Conservation (phyloP, 23 tunicate species). For the Clavelina lepadiformis region DNA sequence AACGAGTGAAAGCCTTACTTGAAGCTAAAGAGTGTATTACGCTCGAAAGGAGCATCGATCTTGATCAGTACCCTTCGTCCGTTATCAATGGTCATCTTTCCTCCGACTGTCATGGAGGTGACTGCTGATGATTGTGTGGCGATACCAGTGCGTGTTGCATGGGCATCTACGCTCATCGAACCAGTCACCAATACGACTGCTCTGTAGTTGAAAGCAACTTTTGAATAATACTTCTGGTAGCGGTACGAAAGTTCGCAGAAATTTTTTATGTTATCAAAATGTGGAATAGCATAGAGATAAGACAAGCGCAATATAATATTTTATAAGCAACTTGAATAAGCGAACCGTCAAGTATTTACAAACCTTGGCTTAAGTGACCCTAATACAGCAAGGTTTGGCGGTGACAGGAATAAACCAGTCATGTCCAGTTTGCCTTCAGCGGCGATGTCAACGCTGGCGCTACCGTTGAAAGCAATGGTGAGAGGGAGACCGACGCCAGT, state of each 20-base stretch:
- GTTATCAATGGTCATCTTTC: slow-evolving; percentile 19
- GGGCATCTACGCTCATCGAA: slow-evolving; percentile 68
- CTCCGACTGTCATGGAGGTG: slow-evolving; percentile 56
- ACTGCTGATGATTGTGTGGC: slow-evolving; percentile 55
- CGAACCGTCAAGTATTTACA: no score
- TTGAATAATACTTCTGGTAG: background rate
- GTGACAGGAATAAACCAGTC: slow-evolving; percentile 9
- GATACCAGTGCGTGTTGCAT: slow-evolving; percentile 59
- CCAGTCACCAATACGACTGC: slow-evolving; percentile 73
- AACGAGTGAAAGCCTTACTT: slow-evolving; percentile 23
- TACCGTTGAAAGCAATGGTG: slow-evolving; percentile 73
- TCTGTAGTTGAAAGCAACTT: slow-evolving; percentile 27
- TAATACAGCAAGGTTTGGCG: slow-evolving; percentile 24
- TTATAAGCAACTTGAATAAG: background rate
- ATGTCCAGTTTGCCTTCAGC: slow-evolving; percentile 59
- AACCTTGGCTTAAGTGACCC: slow-evolving; percentile 52
- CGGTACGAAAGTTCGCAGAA: no score
- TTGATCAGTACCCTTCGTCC: slow-evolving; percentile 34
- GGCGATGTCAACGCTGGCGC: slow-evolving; percentile 75
- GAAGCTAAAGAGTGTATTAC: slow-evolving; percentile 60
- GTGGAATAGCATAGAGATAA: no score
- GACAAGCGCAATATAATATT: no score
- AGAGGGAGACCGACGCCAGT: slow-evolving; percentile 88
- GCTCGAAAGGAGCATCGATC: slow-evolving; percentile 59
- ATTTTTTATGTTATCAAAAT: no score